Evolutionary conservation across 2,113 vertebrate genomes (phyloP).

Genomic region (Carollia perspicillata): DNA sequence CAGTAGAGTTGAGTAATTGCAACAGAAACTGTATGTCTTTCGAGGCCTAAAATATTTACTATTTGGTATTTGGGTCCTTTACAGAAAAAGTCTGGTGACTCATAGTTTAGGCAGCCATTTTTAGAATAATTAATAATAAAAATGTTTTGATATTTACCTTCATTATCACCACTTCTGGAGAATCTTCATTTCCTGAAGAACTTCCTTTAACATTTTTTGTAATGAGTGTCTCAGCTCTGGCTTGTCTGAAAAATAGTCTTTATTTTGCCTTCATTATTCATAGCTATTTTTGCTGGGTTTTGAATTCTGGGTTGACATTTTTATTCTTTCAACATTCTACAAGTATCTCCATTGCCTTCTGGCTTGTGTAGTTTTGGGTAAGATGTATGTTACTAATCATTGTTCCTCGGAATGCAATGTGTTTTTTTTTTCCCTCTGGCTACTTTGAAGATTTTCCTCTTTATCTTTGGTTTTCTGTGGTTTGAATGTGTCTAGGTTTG

Average conservation of each 20-base stretch:
- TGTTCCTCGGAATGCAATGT: not conserved
- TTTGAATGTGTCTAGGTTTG: not conserved
- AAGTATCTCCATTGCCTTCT: not conserved
- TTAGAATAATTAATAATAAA: not conserved
- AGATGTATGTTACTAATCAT: not conserved
- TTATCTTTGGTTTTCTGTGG: not conserved
- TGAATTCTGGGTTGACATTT: not conserved
- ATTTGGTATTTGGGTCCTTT: not conserved
- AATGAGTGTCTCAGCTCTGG: not conserved
- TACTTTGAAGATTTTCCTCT: not conserved
- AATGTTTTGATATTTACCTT: not conserved
- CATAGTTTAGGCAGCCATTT: not conserved
- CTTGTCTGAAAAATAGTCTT: not conserved
- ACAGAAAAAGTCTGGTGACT: not conserved
- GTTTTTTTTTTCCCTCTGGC: not conserved
- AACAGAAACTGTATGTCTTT: not conserved
- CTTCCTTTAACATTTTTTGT: not conserved
- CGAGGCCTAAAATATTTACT: not conserved
- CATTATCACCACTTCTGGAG: not conserved
- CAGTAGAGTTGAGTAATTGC: not conserved
- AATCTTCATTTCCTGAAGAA: not conserved
- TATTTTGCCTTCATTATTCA: conserved; percentile 14
- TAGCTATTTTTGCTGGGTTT: not conserved
- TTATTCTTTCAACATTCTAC: not conserved
- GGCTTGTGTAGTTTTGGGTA: not conserved